Percentiles rank a stretch among this genome's conserved stretches.
phyloP scores from a whole-genome alignment of 2,888 invertebrate genomes.

The Eurytoma adleriae region DNA sequence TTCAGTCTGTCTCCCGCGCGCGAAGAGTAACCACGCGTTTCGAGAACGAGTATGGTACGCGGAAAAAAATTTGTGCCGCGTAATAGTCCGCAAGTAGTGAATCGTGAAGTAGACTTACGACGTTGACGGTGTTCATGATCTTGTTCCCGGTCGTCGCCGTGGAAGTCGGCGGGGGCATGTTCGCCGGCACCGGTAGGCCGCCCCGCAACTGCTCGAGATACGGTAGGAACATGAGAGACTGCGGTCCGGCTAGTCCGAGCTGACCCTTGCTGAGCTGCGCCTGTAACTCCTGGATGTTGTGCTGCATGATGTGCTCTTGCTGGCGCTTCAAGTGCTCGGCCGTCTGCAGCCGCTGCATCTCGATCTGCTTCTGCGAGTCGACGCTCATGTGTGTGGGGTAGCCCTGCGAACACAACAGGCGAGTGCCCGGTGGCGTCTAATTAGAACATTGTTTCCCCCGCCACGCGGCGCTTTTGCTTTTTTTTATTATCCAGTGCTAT shows the following conservation, averaged over 20 bases:
- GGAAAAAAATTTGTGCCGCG: neutral
- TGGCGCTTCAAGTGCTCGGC: constrained; percentile 81
- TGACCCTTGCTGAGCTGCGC: constrained; percentile 80
- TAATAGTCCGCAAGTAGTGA: too few species aligned
- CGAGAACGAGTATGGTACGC: neutral
- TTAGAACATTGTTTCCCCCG: neutral
- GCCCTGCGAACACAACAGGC: constrained; percentile 62
- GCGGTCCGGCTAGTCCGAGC: constrained; percentile 80
- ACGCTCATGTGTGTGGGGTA: constrained; percentile 75
- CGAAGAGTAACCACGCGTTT: too few species aligned
- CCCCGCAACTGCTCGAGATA: constrained; percentile 78
- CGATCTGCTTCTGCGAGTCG: constrained; percentile 77
- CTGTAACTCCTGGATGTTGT: constrained; percentile 80
- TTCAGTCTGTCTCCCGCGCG: too few species aligned
- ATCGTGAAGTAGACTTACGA: constrained; percentile 52
- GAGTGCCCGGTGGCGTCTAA: neutral
- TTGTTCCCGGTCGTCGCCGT: constrained; percentile 73
- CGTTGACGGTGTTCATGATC: constrained; percentile 74
- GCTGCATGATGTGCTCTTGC: constrained; percentile 79
- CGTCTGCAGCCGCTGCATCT: constrained; percentile 84
- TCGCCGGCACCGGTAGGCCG: constrained; percentile 67
- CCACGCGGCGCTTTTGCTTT: neutral
- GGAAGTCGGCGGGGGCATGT: constrained; percentile 72
- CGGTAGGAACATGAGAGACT: constrained; percentile 83
- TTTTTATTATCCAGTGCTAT: too few species aligned